Conservation (phyloP, 1,140 invertebrate species). For the Trichonephila inaurata region DNA sequence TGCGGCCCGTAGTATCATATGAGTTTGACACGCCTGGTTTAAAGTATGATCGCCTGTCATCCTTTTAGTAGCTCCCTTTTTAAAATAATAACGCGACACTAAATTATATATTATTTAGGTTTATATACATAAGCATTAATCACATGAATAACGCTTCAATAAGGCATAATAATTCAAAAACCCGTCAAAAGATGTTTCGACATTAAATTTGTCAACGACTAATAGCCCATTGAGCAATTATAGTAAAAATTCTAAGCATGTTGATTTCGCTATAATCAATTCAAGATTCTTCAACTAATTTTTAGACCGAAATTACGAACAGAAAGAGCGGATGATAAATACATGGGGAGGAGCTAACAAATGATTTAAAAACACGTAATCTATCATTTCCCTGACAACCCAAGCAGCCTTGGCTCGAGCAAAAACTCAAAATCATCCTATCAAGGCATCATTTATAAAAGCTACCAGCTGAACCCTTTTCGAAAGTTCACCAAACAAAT, state of each 20-base stretch:
- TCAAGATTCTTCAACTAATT: neutral
- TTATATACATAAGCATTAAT: no score
- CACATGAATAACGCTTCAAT: no score
- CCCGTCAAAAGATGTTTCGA: no score
- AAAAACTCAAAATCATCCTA: neutral
- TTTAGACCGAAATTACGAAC: neutral
- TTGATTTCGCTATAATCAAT: neutral
- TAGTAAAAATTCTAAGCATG: neutral
- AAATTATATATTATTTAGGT: no score
- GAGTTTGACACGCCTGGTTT: no score
- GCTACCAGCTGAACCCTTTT: constrained; percentile 17
- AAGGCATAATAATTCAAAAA: no score
- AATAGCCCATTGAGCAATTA: neutral
- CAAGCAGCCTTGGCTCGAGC: neutral
- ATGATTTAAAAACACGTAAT: constrained; percentile 5
- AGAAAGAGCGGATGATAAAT: neutral
- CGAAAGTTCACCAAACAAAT: neutral
- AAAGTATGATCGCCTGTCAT: no score
- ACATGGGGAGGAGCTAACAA: neutral
- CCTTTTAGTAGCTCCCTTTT: no score
- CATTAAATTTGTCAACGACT: neutral
- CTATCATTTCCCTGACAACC: neutral
- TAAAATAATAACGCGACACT: no score
- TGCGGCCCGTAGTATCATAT: no score
- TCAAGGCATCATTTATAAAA: constrained; percentile 17